These are phyloP conservation scores for Siniperca chuatsi DNA, from an alignment of 2,113 vertebrate genomes.

Conservation along the genomic window DNA sequence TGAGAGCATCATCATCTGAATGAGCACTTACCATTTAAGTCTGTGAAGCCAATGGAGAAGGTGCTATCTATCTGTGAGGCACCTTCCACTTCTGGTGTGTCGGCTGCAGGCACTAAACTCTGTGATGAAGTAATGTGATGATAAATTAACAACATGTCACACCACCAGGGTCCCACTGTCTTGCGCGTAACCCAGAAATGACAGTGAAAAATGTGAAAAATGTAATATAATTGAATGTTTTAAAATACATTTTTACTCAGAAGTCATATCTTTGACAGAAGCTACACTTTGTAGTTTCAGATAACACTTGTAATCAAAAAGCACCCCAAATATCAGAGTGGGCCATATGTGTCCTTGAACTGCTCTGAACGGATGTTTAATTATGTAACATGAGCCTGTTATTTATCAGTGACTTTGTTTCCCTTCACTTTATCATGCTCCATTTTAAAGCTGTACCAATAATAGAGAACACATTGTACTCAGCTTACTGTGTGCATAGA, in stretches of 20 bases:
- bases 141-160: neutral
- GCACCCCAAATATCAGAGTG: neutral
- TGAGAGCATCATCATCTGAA: neutral
- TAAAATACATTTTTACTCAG: neutral
- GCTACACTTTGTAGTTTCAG: neutral
- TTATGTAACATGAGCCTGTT: conserved; percentile 18
- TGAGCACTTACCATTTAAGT: conserved; percentile 87
- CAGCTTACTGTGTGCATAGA: neutral
- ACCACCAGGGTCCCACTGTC: neutral
- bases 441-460: conserved; percentile 33
- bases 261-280: conserved; percentile 8
- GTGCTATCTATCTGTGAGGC: conserved; percentile 72
- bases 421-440: conserved; percentile 31
- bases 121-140: conserved; percentile 52
- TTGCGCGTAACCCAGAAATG: neutral
- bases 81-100: conserved; percentile 66
- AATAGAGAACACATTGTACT: conserved; percentile 16
- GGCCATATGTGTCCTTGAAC: conserved; percentile 23
- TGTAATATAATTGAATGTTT: neutral
- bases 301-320: conserved; percentile 9
- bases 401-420: conserved; percentile 28
- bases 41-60: conserved; percentile 90
- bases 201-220: neutral
- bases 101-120: conserved; percentile 85
- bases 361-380: conserved; percentile 8